Base-by-base conservation (phyloP, 2,888 invertebrate genomes). In the Apeira syringaria region DNA sequence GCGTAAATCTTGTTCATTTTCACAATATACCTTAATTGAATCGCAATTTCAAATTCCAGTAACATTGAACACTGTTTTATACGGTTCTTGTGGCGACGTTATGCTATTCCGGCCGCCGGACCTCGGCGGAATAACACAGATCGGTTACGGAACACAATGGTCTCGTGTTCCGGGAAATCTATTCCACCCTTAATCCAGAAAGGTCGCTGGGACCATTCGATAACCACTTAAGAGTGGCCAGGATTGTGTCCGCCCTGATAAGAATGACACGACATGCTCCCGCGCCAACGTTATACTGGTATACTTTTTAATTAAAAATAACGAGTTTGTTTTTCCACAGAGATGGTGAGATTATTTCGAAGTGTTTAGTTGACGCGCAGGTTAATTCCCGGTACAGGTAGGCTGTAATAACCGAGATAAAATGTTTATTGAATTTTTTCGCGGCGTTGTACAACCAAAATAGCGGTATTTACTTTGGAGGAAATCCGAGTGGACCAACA, bases 151-250 rank as follows among this genome's bases (percentile, higher is more conserved):
- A 72, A 77, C 71, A 75, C 74, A 82, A 80, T 73, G 70, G 68
- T 59, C 40, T 38, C 50, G 61, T 64, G 69, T 74, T 67, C 64
- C 66, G 62, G 61, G 49, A 72, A 71, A 74, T 75, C 78, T 74
- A 80, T 78, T 76, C 70, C 69, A 65, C 60, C 67, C 45, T 37
- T 84, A 84, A 84, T 85, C 82, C 81, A 69, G 80, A 82, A 83
- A 82, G 84, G 85, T 85, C 75, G 69, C 61, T 70, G 70, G 70
- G 66, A 67, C 70, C 73, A 80, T 86, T 80, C 82, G 80, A 82
- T 86, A 81, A 81, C 82, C 82, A 81, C 80, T 84, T 81, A 78
- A 76, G 74, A 73, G 71, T 68, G 65, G 67, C 42, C 47, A 47
- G 43, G 50, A 47, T 53, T 57, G 47, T 46, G 34, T 42, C 38